Evolutionary conservation across 2,888 invertebrate species (phyloP).

Genomic region (Gryllus longicercus): DNA sequence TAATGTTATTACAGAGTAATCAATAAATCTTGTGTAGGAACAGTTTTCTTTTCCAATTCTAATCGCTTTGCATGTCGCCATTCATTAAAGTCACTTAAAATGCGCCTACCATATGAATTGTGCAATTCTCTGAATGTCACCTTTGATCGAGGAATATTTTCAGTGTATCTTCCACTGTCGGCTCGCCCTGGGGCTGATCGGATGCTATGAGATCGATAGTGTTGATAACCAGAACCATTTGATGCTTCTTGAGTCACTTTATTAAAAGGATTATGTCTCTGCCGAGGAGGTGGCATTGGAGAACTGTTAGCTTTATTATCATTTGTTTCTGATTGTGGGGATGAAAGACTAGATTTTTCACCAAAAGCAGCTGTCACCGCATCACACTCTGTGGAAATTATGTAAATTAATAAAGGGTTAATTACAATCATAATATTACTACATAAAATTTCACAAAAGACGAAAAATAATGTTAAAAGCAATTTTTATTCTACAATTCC

Average conservation of each 20-base stretch:
- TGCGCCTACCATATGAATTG: slow-evolving; percentile 63
- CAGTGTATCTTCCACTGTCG: slow-evolving; percentile 42
- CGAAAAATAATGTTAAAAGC: too few species aligned
- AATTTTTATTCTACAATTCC: too few species aligned
- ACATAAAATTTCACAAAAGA: too few species aligned
- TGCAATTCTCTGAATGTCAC: slow-evolving; percentile 69
- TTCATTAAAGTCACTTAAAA: slow-evolving; percentile 63
- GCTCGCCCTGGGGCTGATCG: slow-evolving; percentile 51
- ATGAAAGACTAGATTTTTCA: slow-evolving; percentile 8
- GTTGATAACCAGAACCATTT: slow-evolving; percentile 41
- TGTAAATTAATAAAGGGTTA: too few species aligned
- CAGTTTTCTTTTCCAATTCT: slow-evolving; percentile 27
- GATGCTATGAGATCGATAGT: slow-evolving; percentile 55
- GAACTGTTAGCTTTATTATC: slow-evolving; percentile 50
- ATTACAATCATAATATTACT: too few species aligned
- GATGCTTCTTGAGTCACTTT: slow-evolving; percentile 44
- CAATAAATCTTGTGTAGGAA: slow-evolving; percentile 27
- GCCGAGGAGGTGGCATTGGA: slow-evolving; percentile 72
- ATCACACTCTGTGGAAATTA: slow-evolving; percentile 30
- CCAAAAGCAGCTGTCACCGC: slow-evolving; percentile 19
- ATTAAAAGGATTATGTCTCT: slow-evolving; percentile 80
- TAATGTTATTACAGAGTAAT: slow-evolving; percentile 25
- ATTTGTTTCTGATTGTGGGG: neutral
- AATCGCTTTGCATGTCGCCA: slow-evolving; percentile 58
- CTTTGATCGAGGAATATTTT: slow-evolving; percentile 51